A percentile compares a stretch with the other conserved stretches of the same genome.
Evolutionary conservation across 2,113 vertebrate species (phyloP).

Genomic region (Bambusicola thoracicus): DNA sequence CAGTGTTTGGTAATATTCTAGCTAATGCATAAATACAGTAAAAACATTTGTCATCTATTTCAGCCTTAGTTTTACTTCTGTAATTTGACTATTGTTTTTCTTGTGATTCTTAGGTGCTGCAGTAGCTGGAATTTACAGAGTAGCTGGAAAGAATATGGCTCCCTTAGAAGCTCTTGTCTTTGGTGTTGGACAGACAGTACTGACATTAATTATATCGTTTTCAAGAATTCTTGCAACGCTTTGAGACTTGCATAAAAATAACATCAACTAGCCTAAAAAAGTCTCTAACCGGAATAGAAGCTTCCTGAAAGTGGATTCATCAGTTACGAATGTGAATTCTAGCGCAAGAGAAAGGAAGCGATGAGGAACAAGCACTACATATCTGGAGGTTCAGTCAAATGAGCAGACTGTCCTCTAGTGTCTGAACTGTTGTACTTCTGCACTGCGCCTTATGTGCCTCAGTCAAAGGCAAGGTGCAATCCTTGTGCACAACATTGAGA

Average conservation of each 20-base stretch:
- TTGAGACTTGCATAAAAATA: constrained; percentile 73
- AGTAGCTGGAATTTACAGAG: constrained; percentile 94
- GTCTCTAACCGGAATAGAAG: not conserved
- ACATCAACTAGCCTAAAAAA: constrained; percentile 2
- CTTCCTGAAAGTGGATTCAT: constrained; percentile 35
- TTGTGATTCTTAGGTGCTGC: constrained; percentile 86
- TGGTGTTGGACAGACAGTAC: constrained; percentile 92
- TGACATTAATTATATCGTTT: constrained; percentile 93
- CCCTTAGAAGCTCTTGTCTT: constrained; percentile 95
- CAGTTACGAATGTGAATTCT: not conserved
- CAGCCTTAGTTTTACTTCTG: not conserved
- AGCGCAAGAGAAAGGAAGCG: not conserved
- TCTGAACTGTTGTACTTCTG: constrained; percentile 72
- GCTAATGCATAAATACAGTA: not conserved
- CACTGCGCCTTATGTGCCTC: constrained; percentile 79
- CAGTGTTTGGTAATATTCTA: not conserved
- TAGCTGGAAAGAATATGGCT: constrained; percentile 96
- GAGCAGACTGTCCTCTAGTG: constrained; percentile 71
- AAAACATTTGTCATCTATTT: not conserved
- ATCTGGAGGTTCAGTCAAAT: constrained; percentile 28
- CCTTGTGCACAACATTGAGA: not conserved
- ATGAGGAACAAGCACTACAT: constrained; percentile 24
- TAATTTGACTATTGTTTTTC: not conserved
- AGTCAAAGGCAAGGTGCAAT: constrained; percentile 51
- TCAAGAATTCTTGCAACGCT: constrained; percentile 95